These are phyloP conservation scores for Cuculus canorus DNA, from an alignment of 2,797 vertebrate species.

Conservation along the genomic window DNA sequence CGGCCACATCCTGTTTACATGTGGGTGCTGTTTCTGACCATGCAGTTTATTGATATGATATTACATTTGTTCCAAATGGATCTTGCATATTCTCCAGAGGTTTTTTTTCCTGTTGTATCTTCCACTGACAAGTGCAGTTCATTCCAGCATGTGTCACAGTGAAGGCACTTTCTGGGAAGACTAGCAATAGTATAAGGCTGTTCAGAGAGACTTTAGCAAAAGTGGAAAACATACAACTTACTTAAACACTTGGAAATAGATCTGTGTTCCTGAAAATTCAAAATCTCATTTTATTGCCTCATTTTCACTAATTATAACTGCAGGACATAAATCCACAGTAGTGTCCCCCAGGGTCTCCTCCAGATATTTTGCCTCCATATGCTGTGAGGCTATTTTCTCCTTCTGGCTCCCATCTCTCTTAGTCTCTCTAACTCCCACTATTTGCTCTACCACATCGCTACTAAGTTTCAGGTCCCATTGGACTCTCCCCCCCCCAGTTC, in stretches of 20 bases:
- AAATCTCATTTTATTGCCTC: conserved; percentile 36
- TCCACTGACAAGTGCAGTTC: not conserved
- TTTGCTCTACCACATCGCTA: conserved; percentile 46
- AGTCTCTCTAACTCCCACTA: conserved; percentile 12
- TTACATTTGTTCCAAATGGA: not conserved
- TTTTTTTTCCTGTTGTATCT: not conserved
- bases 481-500: not conserved
- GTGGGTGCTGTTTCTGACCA: not conserved
- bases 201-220: not conserved
- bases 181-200: not conserved
- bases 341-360: not conserved
- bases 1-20: not conserved
- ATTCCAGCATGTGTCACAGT: not conserved
- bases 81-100: not conserved
- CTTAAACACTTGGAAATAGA: not conserved
- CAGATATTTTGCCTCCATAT: conserved; percentile 37
- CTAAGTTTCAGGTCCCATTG: conserved; percentile 28
- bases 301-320: conserved; percentile 44
- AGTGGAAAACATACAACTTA: not conserved
- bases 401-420: conserved; percentile 24
- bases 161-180: not conserved
- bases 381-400: conserved; percentile 43
- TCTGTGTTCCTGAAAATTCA: conserved; percentile 5
- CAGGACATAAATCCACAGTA: conserved; percentile 42
- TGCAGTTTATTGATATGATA: not conserved